These are phyloP conservation scores for Stenolophus ochropezus DNA, from an alignment of 2,888 invertebrate species.

Conservation along the genomic window DNA sequence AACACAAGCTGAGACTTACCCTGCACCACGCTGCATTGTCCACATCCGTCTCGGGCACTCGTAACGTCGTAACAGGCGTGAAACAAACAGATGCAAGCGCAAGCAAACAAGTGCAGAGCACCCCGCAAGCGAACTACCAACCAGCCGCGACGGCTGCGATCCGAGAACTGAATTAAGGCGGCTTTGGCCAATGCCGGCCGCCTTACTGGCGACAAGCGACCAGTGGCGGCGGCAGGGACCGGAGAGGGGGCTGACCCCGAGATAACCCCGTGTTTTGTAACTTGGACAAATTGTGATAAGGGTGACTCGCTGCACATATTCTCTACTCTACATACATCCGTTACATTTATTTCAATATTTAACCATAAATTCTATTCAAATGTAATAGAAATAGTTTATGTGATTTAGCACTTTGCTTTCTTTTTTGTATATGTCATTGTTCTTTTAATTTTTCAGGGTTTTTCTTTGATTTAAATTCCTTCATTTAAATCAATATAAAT, in stretches of 20 bases:
- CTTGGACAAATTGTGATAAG: constrained; percentile 19
- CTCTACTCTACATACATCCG: neutral
- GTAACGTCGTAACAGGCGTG: neutral
- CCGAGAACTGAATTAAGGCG: constrained; percentile 27
- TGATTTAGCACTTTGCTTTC: too few relatives aligned
- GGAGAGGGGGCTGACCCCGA: constrained; percentile 44
- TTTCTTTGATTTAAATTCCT: too few relatives aligned
- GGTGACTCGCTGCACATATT: neutral
- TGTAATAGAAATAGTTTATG: too few relatives aligned
- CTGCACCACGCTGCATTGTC: too few relatives aligned
- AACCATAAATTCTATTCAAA: too few relatives aligned
- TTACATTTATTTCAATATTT: too few relatives aligned
- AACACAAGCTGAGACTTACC: too few relatives aligned
- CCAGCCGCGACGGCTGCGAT: constrained; percentile 2
- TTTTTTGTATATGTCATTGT: too few relatives aligned
- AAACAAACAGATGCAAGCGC: neutral
- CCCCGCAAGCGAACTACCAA: neutral
- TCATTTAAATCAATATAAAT: too few relatives aligned
- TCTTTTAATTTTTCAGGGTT: too few relatives aligned
- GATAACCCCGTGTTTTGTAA: constrained; percentile 31
- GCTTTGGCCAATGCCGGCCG: constrained; percentile 22
- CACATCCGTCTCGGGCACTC: neutral
- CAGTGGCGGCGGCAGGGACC: constrained; percentile 16
- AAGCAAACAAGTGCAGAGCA: neutral
- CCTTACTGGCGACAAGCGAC: constrained; percentile 32